phyloP scores from a whole-genome alignment of 2,888 invertebrate genomes.

The Anthoptus insignis region DNA sequence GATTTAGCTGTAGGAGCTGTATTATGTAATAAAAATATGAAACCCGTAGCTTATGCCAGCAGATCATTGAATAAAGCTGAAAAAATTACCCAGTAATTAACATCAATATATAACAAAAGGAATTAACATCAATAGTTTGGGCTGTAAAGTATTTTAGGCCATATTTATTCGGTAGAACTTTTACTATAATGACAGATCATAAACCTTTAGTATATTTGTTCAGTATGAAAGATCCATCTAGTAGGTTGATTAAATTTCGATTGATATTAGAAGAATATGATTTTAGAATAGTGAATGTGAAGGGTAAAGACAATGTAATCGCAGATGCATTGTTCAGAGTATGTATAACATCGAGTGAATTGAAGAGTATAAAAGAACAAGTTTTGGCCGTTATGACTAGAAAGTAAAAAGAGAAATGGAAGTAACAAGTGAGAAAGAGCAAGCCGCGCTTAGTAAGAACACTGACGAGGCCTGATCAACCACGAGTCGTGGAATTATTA shows the following conservation, averaged over 20 bases:
- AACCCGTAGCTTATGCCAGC: slow-evolving; percentile 33
- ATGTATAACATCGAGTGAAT: slow-evolving; percentile 38
- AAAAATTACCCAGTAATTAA: slow-evolving; percentile 4
- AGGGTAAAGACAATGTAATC: slow-evolving; percentile 42
- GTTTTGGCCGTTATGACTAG: slow-evolving; percentile 24
- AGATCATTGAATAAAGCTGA: slow-evolving; percentile 37
- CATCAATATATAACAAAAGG: no score
- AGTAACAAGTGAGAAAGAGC: background rate
- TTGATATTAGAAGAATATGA: slow-evolving; percentile 40
- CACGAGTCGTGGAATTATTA: slow-evolving; percentile 33
- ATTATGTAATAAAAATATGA: slow-evolving; percentile 25
- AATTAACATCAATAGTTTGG: slow-evolving; percentile 41
- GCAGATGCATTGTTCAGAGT: slow-evolving; percentile 45
- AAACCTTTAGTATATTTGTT: slow-evolving; percentile 15
- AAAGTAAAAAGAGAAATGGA: slow-evolving; percentile 19
- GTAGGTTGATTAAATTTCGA: slow-evolving; percentile 35
- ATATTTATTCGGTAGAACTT: slow-evolving; percentile 42
- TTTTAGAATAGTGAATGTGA: slow-evolving; percentile 41
- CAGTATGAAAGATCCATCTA: slow-evolving; percentile 13
- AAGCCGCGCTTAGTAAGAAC: slow-evolving; percentile 26
- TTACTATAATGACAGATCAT: slow-evolving; percentile 40
- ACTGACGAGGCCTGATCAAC: slow-evolving; percentile 35
- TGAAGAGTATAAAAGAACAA: slow-evolving; percentile 28
- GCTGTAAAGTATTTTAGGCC: slow-evolving; percentile 38
- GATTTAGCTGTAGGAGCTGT: slow-evolving; percentile 39